Evolutionary conservation across 1,140 invertebrate species (phyloP).

Genomic region (Tenebrio molitor): DNA sequence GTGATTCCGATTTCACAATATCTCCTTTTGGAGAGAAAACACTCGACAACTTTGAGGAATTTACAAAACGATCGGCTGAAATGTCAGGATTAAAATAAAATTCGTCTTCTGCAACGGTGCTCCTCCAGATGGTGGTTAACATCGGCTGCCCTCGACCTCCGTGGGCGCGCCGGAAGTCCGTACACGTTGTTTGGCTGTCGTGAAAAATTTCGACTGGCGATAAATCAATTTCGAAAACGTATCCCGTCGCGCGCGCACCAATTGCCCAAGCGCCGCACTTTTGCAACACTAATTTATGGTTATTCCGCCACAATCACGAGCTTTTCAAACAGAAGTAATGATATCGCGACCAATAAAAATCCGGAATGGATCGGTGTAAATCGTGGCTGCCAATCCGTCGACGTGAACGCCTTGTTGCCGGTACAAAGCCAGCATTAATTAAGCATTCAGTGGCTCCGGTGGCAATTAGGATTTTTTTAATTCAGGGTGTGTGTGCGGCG

Average conservation of each 20-base stretch:
- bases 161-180: constrained; percentile 25
- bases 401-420: neutral
- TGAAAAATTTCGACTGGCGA: neutral
- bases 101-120: neutral
- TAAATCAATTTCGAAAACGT: neutral
- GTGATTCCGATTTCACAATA: too few relatives aligned
- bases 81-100: constrained; percentile 31
- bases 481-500: constrained; percentile 26
- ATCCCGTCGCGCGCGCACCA: too few relatives aligned
- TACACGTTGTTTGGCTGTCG: neutral
- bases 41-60: constrained; percentile 9
- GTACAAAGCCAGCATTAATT: constrained; percentile 29
- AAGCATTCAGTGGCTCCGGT: constrained; percentile 9
- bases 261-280: constrained; percentile 5
- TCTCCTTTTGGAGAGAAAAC: constrained; percentile 18
- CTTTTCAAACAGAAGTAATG: constrained; percentile 28
- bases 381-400: constrained; percentile 17
- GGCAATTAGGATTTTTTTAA: constrained; percentile 14
- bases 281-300: constrained; percentile 11
- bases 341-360: neutral
- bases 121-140: constrained; percentile 11
- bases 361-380: too few relatives aligned
- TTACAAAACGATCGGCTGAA: neutral
- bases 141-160: constrained; percentile 13
- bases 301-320: constrained; percentile 4